A percentile compares a stretch with the other conserved stretches of the same genome.
Conservation (phyloP, 2,888 invertebrate species). For the Strigamia crassipes region DNA sequence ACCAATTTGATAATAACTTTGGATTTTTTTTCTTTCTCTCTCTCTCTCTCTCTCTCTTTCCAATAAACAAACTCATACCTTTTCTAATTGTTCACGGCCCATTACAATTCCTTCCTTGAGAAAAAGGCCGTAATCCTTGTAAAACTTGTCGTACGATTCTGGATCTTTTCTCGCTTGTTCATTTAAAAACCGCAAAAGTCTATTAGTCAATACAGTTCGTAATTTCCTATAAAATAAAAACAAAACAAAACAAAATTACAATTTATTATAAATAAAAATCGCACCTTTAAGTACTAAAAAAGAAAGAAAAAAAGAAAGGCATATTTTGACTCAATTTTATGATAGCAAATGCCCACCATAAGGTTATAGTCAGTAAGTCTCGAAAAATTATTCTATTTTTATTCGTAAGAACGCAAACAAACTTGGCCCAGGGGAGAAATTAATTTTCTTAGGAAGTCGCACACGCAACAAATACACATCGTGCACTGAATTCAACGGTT, state of each 20-base stretch:
- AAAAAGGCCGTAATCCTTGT: conserved; percentile 88
- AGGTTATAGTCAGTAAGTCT: too few relatives aligned
- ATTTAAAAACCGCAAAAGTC: conserved; percentile 80
- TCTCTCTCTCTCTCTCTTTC: too few relatives aligned
- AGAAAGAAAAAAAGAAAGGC: neutral
- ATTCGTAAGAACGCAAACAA: neutral
- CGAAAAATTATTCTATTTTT: neutral
- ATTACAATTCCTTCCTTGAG: conserved; percentile 94
- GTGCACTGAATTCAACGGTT: neutral
- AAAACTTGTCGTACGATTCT: conserved; percentile 81
- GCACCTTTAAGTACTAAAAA: neutral
- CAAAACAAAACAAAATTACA: neutral
- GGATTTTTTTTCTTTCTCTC: too few relatives aligned
- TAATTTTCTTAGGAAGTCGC: neutral
- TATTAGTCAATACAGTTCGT: conserved; percentile 78
- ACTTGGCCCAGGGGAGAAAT: neutral
- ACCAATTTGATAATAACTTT: neutral
- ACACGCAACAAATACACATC: neutral
- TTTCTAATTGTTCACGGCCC: conserved; percentile 76
- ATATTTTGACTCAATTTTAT: too few relatives aligned
- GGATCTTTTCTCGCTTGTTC: conserved; percentile 84
- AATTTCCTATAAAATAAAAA: conserved; percentile 70
- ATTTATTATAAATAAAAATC: too few relatives aligned
- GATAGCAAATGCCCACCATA: too few relatives aligned
- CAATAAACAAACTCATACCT: conserved; percentile 64